Conservation (phyloP, 2,113 vertebrate genomes). For the Glareola pratincola region DNA sequence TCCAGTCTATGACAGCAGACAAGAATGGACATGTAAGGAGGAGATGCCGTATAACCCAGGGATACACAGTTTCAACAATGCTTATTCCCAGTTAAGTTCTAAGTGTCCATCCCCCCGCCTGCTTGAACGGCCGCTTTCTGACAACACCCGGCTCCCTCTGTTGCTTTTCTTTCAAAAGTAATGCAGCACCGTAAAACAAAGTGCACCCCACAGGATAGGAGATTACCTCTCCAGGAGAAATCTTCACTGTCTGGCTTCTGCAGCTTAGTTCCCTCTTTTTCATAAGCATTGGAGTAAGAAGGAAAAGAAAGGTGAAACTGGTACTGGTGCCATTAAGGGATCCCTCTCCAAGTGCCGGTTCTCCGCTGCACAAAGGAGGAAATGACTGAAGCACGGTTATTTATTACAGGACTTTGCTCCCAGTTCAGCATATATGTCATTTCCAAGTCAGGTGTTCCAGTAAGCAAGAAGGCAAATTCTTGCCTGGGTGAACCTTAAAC, state of each 20-base stretch:
- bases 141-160: background rate
- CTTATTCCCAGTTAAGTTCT: background rate
- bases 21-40: background rate
- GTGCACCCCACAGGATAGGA: background rate
- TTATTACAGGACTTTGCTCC: constrained; percentile 81
- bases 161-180: background rate
- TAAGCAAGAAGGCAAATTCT: background rate
- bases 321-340: background rate
- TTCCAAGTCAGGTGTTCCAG: constrained; percentile 26
- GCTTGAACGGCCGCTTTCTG: background rate
- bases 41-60: background rate
- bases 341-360: background rate
- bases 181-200: background rate
- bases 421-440: constrained; percentile 29
- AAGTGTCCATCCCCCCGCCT: background rate
- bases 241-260: background rate
- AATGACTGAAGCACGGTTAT: constrained; percentile 56
- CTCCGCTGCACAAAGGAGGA: constrained; percentile 51
- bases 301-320: background rate
- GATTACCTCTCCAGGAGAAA: constrained; percentile 68
- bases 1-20: background rate
- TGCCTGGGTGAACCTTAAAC: background rate
- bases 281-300: background rate
- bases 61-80: background rate
- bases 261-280: background rate